Percentiles rank a stretch among this genome's conserved stretches.
Conservation (phyloP, 2,797 vertebrate genomes). For the Falco rusticolus region DNA sequence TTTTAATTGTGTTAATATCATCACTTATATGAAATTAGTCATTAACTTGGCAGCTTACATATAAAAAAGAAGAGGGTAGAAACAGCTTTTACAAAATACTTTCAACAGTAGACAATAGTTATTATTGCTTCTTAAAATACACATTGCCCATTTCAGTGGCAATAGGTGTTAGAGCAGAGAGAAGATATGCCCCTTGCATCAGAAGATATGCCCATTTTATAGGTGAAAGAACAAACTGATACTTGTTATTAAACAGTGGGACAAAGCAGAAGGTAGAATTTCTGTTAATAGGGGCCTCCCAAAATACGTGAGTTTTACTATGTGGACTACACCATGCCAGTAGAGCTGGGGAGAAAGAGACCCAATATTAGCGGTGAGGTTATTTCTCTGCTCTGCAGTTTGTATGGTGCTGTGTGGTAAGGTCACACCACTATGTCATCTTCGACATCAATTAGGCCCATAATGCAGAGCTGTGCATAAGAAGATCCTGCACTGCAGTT, state of each 20-base stretch:
- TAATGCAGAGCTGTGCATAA: background rate
- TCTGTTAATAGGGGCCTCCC: background rate
- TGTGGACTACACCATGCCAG: too few species aligned
- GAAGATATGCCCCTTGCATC: accelerated
- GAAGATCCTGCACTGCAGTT: background rate
- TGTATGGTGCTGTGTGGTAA: background rate
- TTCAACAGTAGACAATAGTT: background rate
- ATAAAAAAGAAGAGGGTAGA: background rate
- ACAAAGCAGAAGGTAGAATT: background rate
- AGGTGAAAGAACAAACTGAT: background rate
- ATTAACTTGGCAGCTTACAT: background rate
- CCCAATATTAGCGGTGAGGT: background rate
- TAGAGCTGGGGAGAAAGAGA: background rate
- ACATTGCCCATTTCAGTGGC: background rate
- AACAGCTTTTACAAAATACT: background rate
- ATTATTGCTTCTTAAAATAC: background rate
- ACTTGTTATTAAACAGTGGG: background rate
- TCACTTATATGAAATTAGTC: background rate
- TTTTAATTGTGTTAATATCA: background rate
- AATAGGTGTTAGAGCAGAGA: background rate
- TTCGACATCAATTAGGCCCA: background rate
- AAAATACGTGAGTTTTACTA: background rate
- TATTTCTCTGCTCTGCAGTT: background rate
- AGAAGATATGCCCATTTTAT: background rate
- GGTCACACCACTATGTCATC: background rate